These are phyloP conservation scores for Hydra vulgaris DNA, from an alignment of 30 jellyfish, hydroid and myxozoan species.

Conservation along the genomic window DNA sequence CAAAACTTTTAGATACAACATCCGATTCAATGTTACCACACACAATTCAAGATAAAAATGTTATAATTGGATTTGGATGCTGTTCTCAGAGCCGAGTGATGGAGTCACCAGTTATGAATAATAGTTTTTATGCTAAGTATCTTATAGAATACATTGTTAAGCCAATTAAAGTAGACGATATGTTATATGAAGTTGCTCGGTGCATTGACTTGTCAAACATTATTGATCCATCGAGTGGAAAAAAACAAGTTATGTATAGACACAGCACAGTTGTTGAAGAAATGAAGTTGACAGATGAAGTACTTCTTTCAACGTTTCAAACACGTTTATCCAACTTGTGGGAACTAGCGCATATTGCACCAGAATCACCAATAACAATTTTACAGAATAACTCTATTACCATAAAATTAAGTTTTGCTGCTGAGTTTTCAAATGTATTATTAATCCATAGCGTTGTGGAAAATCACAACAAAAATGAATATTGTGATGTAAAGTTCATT, in stretches of 20 bases:
- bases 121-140: slow-evolving; percentile 61
- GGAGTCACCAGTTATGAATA: slow-evolving; percentile 56
- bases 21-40: slow-evolving; percentile 26
- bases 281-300: slow-evolving; percentile 42
- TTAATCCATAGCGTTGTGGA: slow-evolving; percentile 59
- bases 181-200: slow-evolving; percentile 56
- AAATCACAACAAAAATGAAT: neutral
- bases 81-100: slow-evolving; percentile 75
- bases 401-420: slow-evolving; percentile 54
- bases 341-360: slow-evolving; percentile 69
- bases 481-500: slow-evolving; percentile 37
- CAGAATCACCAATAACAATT: slow-evolving; percentile 61
- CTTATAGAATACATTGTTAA: slow-evolving; percentile 50
- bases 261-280: slow-evolving; percentile 68
- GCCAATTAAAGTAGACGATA: slow-evolving; percentile 44
- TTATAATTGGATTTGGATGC: slow-evolving; percentile 79
- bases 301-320: neutral
- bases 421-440: slow-evolving; percentile 74
- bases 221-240: slow-evolving; percentile 77
- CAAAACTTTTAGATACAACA: slow-evolving; percentile 9
- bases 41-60: slow-evolving; percentile 46
- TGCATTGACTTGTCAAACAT: slow-evolving; percentile 47
- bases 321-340: slow-evolving; percentile 22
- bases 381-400: slow-evolving; percentile 40
- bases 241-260: slow-evolving; percentile 75